These are phyloP conservation scores for Pseudorasbora parva DNA, from an alignment of 2,113 vertebrate genomes.

Conservation along the genomic window DNA sequence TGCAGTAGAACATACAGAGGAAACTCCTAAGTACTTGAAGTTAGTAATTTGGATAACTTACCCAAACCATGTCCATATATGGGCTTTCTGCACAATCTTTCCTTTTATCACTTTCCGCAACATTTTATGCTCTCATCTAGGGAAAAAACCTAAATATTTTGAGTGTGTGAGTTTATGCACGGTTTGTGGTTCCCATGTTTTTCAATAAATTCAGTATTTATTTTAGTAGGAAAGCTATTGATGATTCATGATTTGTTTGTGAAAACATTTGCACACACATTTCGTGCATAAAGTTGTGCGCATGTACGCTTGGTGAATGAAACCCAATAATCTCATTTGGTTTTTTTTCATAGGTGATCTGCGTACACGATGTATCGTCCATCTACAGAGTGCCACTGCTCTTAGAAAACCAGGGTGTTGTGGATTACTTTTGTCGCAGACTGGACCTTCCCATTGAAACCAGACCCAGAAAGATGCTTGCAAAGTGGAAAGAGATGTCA, in stretches of 20 bases:
- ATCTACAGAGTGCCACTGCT: constrained; percentile 93
- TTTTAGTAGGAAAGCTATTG: background rate
- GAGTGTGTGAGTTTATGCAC: too few relatives aligned
- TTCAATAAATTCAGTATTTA: too few relatives aligned
- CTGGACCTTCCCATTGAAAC: constrained; percentile 90
- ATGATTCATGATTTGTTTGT: background rate
- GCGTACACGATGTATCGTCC: constrained; percentile 93
- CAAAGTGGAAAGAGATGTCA: constrained; percentile 98
- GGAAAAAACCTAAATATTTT: too few relatives aligned
- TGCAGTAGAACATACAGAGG: too few relatives aligned
- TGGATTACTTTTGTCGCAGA: constrained; percentile 87
- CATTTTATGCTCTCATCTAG: too few relatives aligned
- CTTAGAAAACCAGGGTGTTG: constrained; percentile 92
- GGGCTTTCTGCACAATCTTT: too few relatives aligned
- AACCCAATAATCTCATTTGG: background rate
- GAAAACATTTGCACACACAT: background rate
- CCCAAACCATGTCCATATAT: too few relatives aligned
- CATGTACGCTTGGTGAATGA: background rate
- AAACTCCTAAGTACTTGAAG: too few relatives aligned
- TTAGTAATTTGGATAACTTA: too few relatives aligned
- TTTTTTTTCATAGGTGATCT: constrained; percentile 84
- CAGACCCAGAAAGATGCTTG: constrained; percentile 86
- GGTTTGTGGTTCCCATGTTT: too few relatives aligned
- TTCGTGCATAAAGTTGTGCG: background rate
- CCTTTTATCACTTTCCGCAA: too few relatives aligned